Percentiles rank a stretch among this genome's conserved stretches.
Conservation (phyloP, 2,113 vertebrate genomes). For the Microcebus tavaratra region DNA sequence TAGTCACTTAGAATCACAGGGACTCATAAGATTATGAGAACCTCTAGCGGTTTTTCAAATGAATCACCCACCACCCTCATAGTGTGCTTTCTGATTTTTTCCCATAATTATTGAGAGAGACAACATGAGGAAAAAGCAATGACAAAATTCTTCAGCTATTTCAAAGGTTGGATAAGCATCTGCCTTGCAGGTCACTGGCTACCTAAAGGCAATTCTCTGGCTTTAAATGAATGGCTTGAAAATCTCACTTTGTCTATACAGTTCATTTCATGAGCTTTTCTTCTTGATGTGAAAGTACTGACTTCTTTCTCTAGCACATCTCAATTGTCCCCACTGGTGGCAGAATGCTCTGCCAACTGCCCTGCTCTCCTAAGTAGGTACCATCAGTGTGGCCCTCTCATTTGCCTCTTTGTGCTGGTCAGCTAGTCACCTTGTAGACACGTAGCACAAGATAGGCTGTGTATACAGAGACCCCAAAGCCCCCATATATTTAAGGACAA, state of each 20-base stretch:
- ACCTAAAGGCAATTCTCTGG: not conserved
- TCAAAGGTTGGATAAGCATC: not conserved
- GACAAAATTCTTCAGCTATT: not conserved
- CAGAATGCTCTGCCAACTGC: not conserved
- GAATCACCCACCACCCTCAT: not conserved
- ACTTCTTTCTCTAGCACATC: not conserved
- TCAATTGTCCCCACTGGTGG: not conserved
- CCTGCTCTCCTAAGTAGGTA: not conserved
- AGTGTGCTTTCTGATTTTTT: not conserved
- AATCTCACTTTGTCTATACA: not conserved
- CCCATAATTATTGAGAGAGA: not conserved
- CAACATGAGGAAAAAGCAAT: not conserved
- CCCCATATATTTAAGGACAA: constrained; percentile 53
- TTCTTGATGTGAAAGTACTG: not conserved
- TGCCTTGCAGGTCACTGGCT: not conserved
- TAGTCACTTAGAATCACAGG: not conserved
- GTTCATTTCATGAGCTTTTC: not conserved
- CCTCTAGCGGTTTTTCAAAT: not conserved
- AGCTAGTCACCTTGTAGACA: not conserved
- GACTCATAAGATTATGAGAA: not conserved
- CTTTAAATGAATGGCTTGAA: not conserved
- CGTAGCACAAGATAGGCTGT: not conserved
- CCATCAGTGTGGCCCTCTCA: not conserved
- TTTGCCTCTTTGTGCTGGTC: not conserved
- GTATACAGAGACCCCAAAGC: not conserved